phyloP scores from a whole-genome alignment of 2,888 invertebrate genomes.

The Eupsilia transversa region DNA sequence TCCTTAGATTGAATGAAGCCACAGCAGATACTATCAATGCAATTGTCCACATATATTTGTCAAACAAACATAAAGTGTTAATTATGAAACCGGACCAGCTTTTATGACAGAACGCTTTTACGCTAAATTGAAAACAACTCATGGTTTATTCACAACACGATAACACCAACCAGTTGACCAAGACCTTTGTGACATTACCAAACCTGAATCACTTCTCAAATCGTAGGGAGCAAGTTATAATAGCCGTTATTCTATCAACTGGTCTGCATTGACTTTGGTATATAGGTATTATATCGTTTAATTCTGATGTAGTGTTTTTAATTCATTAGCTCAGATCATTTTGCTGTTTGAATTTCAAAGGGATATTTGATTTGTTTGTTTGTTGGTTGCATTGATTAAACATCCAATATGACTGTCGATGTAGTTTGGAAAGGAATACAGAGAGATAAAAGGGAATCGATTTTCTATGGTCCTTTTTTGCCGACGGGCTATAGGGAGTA shows the following conservation, averaged over 20 bases:
- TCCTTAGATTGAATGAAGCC: conserved; percentile 50
- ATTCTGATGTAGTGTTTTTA: conserved; percentile 77
- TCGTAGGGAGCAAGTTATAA: conserved; percentile 67
- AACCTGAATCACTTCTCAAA: conserved; percentile 64
- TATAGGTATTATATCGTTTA: conserved; percentile 68
- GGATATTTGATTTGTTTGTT: conserved; percentile 29
- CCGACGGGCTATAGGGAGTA: neutral
- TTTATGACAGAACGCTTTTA: conserved; percentile 89
- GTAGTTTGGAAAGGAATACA: conserved; percentile 24
- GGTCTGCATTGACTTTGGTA: conserved; percentile 71
- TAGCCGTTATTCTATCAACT: conserved; percentile 72
- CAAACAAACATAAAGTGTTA: conserved; percentile 82
- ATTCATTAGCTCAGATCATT: conserved; percentile 72
- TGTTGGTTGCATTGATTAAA: conserved; percentile 42
- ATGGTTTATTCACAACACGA: conserved; percentile 88
- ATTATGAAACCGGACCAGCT: conserved; percentile 82
- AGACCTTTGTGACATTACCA: conserved; percentile 76
- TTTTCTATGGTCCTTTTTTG: conserved; percentile 21
- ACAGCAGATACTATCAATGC: conserved; percentile 66
- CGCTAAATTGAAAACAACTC: conserved; percentile 90
- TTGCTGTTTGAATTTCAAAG: conserved; percentile 46
- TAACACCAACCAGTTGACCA: conserved; percentile 77
- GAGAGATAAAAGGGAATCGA: conserved; percentile 24
- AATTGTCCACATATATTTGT: conserved; percentile 71
- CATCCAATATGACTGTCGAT: conserved; percentile 49